Base-by-base conservation (phyloP, 2,113 vertebrate species). In the Mirounga angustirostris region DNA sequence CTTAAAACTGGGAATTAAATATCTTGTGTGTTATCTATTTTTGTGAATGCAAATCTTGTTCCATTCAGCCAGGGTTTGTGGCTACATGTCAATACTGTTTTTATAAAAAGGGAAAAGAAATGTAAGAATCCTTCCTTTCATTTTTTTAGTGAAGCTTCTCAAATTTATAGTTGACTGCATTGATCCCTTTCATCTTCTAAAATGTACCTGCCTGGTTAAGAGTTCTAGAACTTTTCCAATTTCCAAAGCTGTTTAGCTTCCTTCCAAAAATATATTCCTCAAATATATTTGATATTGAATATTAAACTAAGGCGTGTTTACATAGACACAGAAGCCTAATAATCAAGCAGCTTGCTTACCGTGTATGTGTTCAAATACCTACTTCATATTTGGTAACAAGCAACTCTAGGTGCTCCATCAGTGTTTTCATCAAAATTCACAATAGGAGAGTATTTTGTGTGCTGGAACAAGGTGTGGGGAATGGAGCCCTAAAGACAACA, bases 181-280 rank as follows among this genome's bases (percentile, higher is more conserved):
- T 63, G 28, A 88, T 79, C 54, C 19, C 26, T 84, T 89, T 87
- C 43, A 59, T 30, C 63, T 96, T 91, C 83, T 84, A 81, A 96
- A 95, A 78, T 24, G 10, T 85, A 28, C 36, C 54, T 93, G 43
- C 71, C 71, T 95, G 71, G 21, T 97, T 71, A 69, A 83, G 71
- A 85, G 14, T 94, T 91, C 46, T 85, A 94, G 52, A 81, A 89
- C 24, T 30, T 65, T 84, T 85, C 58, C 91, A 87, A 16, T 79
- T 87, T 92, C 85, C 90, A 71, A 40, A 98, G 56, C 82, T 78
- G 18, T 79, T 93, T 40, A 52, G 33, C 74, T 86, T 96, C 89
- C 71, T 92, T 82, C 84, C 54, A 78, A 95, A 54, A 52, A 97
- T 84, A 90, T 28, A 59, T 81, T 69, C 63, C 28, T 88, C 76